Evolutionary conservation across 2,113 vertebrate genomes (phyloP).

Genomic region (Camelus dromedarius): DNA sequence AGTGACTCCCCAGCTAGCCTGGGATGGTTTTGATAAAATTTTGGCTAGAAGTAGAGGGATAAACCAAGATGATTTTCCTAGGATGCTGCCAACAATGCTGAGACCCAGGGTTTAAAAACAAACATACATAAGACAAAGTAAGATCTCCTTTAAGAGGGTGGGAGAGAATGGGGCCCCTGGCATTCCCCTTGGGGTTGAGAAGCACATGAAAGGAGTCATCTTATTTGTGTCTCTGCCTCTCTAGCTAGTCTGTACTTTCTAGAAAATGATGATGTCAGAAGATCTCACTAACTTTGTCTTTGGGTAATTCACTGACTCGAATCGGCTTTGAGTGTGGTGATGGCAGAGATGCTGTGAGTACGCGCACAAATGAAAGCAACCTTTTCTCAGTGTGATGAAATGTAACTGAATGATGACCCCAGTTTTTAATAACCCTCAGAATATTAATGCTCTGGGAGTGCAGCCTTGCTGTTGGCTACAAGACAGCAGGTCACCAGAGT

Average conservation of each 20-base stretch:
- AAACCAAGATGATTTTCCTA: background rate
- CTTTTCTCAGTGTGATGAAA: constrained; percentile 63
- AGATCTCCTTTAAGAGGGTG: background rate
- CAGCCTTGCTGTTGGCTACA: background rate
- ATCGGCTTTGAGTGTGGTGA: constrained; percentile 64
- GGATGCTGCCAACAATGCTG: background rate
- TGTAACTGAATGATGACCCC: constrained; percentile 57
- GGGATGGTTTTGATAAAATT: background rate
- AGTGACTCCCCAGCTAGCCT: background rate
- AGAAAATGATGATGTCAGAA: constrained; percentile 65
- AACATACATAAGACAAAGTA: background rate
- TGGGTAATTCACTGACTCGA: constrained; percentile 65
- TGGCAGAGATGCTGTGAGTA: constrained; percentile 47
- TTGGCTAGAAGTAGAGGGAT: background rate
- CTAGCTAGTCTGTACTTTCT: constrained; percentile 51
- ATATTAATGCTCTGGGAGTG: background rate
- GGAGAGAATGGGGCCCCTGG: background rate
- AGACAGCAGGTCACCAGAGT: background rate
- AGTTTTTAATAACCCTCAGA: constrained; percentile 50
- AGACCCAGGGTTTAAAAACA: background rate
- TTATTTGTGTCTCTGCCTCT: constrained; percentile 17
- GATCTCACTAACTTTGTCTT: constrained; percentile 70
- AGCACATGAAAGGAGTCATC: background rate
- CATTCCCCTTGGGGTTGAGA: background rate
- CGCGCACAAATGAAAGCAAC: constrained; percentile 55